Evolutionary conservation across 1,140 invertebrate species (phyloP).

Genomic region (Plodia interpunctella): DNA sequence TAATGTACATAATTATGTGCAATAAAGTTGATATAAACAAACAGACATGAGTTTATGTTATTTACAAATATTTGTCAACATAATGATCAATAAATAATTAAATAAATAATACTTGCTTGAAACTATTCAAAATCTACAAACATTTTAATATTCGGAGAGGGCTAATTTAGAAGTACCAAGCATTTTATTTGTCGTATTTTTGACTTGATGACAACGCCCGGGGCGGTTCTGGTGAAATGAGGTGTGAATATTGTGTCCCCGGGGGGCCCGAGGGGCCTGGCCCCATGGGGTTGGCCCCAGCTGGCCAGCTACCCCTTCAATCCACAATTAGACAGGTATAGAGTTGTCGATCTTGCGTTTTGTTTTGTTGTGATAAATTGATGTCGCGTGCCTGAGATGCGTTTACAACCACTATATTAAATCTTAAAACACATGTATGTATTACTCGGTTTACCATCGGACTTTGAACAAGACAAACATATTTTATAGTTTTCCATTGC

Average conservation of each 20-base stretch:
- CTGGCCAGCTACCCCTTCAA: constrained; percentile 27
- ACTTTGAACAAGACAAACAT: too few species aligned
- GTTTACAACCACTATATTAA: too few species aligned
- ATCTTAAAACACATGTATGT: too few species aligned
- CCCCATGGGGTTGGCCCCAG: constrained; percentile 41
- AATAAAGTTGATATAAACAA: too few species aligned
- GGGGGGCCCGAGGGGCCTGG: constrained; percentile 37
- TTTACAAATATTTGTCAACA: too few species aligned
- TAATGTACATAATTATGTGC: too few species aligned
- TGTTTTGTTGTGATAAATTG: constrained; percentile 37
- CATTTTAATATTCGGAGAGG: neutral
- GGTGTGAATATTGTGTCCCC: constrained; percentile 71
- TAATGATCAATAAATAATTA: too few species aligned
- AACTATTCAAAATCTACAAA: constrained; percentile 4
- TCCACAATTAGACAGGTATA: constrained; percentile 23
- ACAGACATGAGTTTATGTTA: too few species aligned
- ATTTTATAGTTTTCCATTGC: too few species aligned
- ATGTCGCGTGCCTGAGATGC: constrained; percentile 25
- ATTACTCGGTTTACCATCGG: too few species aligned
- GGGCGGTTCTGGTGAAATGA: constrained; percentile 64
- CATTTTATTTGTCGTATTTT: constrained; percentile 36
- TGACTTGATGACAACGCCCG: constrained; percentile 51
- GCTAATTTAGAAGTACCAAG: constrained; percentile 17
- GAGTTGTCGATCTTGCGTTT: constrained; percentile 14
- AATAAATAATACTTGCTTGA: constrained; percentile 23